A percentile compares a stretch with the other conserved stretches of the same genome.
Conservation (phyloP, 2,113 vertebrate genomes). For the Pteruthius melanotis region DNA sequence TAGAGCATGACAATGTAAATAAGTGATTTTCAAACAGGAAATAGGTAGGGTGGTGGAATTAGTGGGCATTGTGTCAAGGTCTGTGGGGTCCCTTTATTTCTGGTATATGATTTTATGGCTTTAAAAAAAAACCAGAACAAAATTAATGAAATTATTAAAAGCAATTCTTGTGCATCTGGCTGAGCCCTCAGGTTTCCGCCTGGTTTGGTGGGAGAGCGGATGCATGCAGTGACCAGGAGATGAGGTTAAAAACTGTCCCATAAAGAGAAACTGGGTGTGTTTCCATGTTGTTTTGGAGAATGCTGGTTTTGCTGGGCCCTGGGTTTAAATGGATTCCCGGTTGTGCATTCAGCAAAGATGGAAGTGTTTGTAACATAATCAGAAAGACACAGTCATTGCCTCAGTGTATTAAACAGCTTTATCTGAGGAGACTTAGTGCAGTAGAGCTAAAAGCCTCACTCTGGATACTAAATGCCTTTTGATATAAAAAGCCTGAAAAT, state of each 20-base stretch:
- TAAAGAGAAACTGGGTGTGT: background rate
- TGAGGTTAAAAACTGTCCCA: background rate
- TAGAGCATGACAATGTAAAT: background rate
- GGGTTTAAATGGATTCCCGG: background rate
- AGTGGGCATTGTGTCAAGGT: background rate
- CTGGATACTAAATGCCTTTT: background rate
- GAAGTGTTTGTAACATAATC: background rate
- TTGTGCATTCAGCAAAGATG: background rate
- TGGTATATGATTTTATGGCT: background rate
- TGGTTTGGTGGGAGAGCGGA: background rate
- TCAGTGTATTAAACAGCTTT: background rate
- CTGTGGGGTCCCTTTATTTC: background rate
- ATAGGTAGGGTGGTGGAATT: background rate
- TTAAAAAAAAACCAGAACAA: background rate
- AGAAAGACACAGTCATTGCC: background rate
- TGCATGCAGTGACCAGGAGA: background rate
- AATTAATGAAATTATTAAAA: background rate
- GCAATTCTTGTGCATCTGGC: background rate
- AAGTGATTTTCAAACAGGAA: background rate
- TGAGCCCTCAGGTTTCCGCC: background rate
- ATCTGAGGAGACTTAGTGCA: background rate
- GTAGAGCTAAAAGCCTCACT: constrained; percentile 5
- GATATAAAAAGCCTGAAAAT: constrained; percentile 30
- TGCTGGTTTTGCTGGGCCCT: background rate
- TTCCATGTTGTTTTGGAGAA: background rate